Conservation (phyloP, 2,888 invertebrate species). For the Limulus polyphemus region DNA sequence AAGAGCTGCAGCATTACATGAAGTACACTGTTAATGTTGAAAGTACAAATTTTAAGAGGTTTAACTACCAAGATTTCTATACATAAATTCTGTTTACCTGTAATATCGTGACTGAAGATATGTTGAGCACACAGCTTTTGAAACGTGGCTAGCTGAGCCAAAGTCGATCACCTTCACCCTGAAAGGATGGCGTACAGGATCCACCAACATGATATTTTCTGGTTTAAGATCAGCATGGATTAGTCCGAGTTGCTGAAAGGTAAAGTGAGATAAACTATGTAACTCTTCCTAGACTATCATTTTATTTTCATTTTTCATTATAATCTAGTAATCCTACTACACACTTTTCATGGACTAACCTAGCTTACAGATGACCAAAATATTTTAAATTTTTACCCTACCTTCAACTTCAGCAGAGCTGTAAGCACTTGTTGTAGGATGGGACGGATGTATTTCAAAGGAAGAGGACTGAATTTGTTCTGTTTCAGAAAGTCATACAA, state of each 20-base stretch:
- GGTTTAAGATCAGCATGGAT: conserved; percentile 99
- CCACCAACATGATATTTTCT: conserved; percentile 99
- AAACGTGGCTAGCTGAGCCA: conserved; percentile 97
- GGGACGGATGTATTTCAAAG: conserved; percentile 94
- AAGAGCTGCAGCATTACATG: too few relatives aligned
- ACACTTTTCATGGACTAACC: too few relatives aligned
- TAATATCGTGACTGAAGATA: conserved; percentile 92
- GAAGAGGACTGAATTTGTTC: conserved; percentile 98
- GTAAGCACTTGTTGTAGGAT: conserved; percentile 94
- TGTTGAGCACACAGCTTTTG: conserved; percentile 98
- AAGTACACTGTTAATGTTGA: too few relatives aligned
- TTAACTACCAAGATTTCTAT: too few relatives aligned
- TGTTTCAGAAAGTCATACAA: conserved; percentile 99
- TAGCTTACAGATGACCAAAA: not conserved
- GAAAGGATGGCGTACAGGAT: conserved; percentile 94
- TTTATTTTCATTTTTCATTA: too few relatives aligned
- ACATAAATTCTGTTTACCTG: conserved; percentile 5
- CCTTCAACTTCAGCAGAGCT: conserved; percentile 68
- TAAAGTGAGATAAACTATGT: not conserved
- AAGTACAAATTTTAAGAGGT: too few relatives aligned
- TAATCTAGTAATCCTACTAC: too few relatives aligned
- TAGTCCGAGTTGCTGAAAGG: conserved; percentile 77
- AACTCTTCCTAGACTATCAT: too few relatives aligned
- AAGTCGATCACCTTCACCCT: conserved; percentile 99
- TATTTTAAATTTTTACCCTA: conserved; percentile 33